Percentiles rank a stretch among this genome's conserved stretches.
These are phyloP conservation scores for Zaprionus gabonicus DNA, from an alignment of 1,140 invertebrate species.

Conservation along the genomic window DNA sequence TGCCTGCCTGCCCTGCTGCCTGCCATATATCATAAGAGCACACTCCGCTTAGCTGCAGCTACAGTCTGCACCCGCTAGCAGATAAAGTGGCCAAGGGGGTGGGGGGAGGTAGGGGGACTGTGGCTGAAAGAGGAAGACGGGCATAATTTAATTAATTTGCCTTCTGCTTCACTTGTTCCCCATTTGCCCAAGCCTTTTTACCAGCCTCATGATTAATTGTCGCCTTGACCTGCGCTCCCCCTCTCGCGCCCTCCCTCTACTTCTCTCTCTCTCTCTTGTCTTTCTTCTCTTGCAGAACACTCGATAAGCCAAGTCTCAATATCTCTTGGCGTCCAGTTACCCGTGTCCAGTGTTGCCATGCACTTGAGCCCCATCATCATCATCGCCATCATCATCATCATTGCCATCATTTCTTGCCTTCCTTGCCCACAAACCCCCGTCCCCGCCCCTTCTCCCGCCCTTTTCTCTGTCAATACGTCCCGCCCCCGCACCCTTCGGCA, in stretches of 20 bases:
- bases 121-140: slow-evolving; percentile 1
- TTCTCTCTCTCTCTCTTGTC: background rate
- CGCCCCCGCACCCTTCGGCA: background rate
- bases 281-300: background rate
- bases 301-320: slow-evolving; percentile 46
- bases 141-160: slow-evolving; percentile 66
- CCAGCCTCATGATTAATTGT: slow-evolving; percentile 57
- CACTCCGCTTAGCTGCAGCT: slow-evolving; percentile 17
- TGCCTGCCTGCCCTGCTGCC: background rate
- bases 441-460: background rate
- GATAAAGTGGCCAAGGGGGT: background rate
- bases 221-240: slow-evolving; percentile 20
- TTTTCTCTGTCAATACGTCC: background rate
- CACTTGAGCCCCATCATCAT: background rate
- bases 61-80: slow-evolving; percentile 3
- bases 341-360: slow-evolving; percentile 28
- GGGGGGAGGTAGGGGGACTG: background rate
- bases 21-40: slow-evolving; percentile 31
- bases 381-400: background rate
- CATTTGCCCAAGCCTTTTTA: slow-evolving; percentile 20
- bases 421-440: background rate
- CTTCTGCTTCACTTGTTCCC: slow-evolving; percentile 56
- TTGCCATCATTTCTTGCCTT: background rate
- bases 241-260: background rate
- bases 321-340: slow-evolving; percentile 36